These are phyloP conservation scores for Bufo gargarizans DNA, from an alignment of 2,113 vertebrate species.

Conservation along the genomic window DNA sequence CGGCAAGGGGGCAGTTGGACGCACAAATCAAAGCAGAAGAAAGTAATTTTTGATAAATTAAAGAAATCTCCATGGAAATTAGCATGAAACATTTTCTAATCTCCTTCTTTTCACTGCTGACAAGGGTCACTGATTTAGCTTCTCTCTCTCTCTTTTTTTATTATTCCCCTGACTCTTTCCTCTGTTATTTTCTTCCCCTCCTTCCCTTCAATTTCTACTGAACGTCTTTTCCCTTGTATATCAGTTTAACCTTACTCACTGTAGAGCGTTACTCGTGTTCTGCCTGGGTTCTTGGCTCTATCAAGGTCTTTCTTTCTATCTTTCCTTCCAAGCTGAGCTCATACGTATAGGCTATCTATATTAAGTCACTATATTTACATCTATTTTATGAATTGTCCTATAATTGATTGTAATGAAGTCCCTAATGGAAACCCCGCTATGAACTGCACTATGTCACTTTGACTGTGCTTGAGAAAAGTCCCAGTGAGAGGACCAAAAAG, in stretches of 20 bases:
- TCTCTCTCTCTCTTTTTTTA: constrained; percentile 77
- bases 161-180: constrained; percentile 78
- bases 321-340: not conserved
- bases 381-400: too few species aligned
- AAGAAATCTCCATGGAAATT: constrained; percentile 99
- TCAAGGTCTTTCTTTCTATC: not conserved
- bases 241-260: constrained; percentile 64
- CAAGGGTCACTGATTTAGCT: constrained; percentile 94
- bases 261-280: constrained; percentile 64
- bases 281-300: constrained; percentile 62
- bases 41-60: constrained; percentile 96
- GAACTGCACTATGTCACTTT: too few species aligned
- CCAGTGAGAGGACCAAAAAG: too few species aligned
- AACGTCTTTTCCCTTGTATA: constrained; percentile 63
- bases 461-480: too few species aligned
- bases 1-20: constrained; percentile 77
- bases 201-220: constrained; percentile 67
- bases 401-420: too few species aligned
- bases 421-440: too few species aligned
- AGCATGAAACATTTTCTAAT: constrained; percentile 99
- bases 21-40: constrained; percentile 90
- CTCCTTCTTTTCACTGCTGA: constrained; percentile 91
- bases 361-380: too few species aligned
- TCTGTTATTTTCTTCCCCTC: constrained; percentile 77
- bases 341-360: not conserved